Evolutionary conservation across 2,797 vertebrate genomes (phyloP).

Genomic region (Muraenolepis orangiensis): DNA sequence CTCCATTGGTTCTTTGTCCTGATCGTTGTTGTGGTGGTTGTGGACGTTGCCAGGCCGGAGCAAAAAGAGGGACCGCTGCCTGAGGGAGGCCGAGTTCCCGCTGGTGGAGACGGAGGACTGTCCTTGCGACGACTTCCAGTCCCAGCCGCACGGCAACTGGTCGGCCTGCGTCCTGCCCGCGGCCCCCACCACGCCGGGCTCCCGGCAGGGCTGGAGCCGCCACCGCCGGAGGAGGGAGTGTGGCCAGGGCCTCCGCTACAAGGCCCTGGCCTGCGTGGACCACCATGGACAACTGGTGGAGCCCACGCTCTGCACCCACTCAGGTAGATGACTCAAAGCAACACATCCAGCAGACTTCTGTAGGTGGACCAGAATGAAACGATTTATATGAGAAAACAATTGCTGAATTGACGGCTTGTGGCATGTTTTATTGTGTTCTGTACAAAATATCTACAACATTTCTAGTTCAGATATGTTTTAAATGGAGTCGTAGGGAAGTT

Average conservation of each 20-base stretch:
- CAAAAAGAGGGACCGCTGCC: slow-evolving; percentile 89
- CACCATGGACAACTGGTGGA: slow-evolving; percentile 75
- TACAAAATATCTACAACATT: too few species aligned
- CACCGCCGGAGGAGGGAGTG: slow-evolving; percentile 74
- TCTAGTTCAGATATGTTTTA: too few species aligned
- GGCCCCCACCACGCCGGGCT: slow-evolving; percentile 37
- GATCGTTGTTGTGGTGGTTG: neutral
- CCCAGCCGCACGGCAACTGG: slow-evolving; percentile 89
- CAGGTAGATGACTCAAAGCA: slow-evolving; percentile 72
- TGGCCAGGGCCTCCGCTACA: slow-evolving; percentile 81
- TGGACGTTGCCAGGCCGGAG: slow-evolving; percentile 80
- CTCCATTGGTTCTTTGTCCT: slow-evolving; percentile 8
- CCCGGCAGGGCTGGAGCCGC: slow-evolving; percentile 52
- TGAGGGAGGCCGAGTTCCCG: slow-evolving; percentile 77
- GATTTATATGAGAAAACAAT: too few species aligned
- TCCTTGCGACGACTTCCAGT: slow-evolving; percentile 80
- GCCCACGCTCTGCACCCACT: slow-evolving; percentile 76
- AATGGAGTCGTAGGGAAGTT: too few species aligned
- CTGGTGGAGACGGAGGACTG: slow-evolving; percentile 82
- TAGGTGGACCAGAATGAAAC: too few species aligned
- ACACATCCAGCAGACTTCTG: neutral
- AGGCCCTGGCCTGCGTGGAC: slow-evolving; percentile 82
- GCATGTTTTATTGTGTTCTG: too few species aligned
- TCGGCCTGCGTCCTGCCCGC: slow-evolving; percentile 84
- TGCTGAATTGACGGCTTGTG: too few species aligned